phyloP scores from a whole-genome alignment of 2,797 vertebrate species.

The Ispidina lecontei region DNA sequence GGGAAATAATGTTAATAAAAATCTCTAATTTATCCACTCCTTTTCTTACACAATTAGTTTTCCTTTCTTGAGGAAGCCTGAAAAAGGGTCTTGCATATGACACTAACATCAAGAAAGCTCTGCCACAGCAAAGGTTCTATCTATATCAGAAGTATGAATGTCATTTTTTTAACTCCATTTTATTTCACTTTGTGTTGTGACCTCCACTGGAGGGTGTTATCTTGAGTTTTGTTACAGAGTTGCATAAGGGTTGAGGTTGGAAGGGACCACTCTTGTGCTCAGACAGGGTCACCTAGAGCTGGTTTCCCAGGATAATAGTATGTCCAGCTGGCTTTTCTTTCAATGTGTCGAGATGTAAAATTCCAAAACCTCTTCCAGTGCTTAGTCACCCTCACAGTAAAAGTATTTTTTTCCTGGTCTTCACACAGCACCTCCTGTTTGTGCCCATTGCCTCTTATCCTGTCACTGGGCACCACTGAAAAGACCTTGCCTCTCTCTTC shows the following conservation, averaged over 20 bases:
- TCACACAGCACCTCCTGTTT: neutral
- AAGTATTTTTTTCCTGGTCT: neutral
- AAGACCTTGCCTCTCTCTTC: neutral
- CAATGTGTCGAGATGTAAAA: neutral
- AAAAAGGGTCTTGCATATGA: neutral
- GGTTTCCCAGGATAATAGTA: neutral
- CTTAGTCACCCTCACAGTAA: neutral
- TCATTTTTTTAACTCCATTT: neutral
- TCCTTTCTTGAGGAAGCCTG: neutral
- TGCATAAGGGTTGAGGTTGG: neutral
- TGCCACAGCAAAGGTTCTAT: neutral
- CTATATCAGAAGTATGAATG: neutral
- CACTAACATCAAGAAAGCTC: neutral
- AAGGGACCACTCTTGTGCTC: neutral
- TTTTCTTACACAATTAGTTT: neutral
- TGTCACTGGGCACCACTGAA: neutral
- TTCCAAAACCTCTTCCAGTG: neutral
- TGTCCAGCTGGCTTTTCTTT: neutral
- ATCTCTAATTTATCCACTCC: neutral
- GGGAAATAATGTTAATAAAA: neutral
- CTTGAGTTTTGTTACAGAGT: neutral
- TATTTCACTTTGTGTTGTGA: neutral
- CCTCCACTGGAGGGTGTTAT: neutral
- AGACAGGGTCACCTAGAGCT: neutral
- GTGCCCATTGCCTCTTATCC: neutral